These are phyloP conservation scores for Glossosoma conforme DNA, from an alignment of 1,140 invertebrate genomes.

Conservation along the genomic window DNA sequence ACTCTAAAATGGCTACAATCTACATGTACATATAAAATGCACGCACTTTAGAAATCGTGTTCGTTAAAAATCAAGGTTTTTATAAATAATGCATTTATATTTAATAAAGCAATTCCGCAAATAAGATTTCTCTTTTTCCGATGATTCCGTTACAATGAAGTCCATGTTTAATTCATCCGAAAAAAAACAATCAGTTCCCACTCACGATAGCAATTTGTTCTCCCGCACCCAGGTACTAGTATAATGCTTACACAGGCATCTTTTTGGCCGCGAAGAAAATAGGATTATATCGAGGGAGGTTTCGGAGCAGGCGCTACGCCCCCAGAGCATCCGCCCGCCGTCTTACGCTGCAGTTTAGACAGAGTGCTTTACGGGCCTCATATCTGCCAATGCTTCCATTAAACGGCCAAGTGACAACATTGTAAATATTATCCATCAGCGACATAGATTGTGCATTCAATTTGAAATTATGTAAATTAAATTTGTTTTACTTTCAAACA, in stretches of 20 bases:
- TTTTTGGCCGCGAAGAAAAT: conserved; percentile 20
- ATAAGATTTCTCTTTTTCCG: not conserved
- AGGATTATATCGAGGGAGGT: conserved; percentile 20
- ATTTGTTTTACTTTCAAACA: no score
- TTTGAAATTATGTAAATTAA: no score
- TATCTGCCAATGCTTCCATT: conserved; percentile 15
- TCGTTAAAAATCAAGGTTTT: no score
- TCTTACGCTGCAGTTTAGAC: conserved; percentile 25
- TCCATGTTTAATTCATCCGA: conserved; percentile 11
- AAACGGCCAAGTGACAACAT: conserved; percentile 2
- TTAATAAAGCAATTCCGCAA: no score
- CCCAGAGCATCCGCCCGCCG: not conserved
- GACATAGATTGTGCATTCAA: not conserved
- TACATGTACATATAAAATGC: no score
- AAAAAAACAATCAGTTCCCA: conserved; percentile 19
- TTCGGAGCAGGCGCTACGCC: not conserved
- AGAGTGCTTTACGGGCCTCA: conserved; percentile 21
- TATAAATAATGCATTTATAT: no score
- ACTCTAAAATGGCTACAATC: no score
- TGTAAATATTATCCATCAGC: conserved; percentile 1
- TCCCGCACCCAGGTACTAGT: conserved; percentile 13
- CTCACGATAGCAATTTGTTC: conserved; percentile 19
- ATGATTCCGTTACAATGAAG: not conserved
- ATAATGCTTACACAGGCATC: conserved; percentile 28
- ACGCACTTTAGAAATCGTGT: no score